Percentiles rank a stretch among this genome's conserved stretches.
phyloP scores from a whole-genome alignment of 2,888 invertebrate species.

The Aspidiotus rigidus region DNA sequence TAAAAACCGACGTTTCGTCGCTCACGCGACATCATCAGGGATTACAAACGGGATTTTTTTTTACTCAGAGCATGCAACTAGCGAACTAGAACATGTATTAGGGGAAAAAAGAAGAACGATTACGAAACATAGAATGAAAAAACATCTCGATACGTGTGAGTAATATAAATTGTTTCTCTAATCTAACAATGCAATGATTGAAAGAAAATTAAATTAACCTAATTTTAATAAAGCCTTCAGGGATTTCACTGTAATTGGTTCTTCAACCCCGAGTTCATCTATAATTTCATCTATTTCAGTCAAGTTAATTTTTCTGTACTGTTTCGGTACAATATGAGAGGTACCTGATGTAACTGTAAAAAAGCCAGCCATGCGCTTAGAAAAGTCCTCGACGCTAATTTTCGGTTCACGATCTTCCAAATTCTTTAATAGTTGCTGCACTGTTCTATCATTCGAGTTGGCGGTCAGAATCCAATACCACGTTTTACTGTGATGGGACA shows the following conservation, averaged over 20 bases:
- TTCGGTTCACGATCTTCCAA: neutral
- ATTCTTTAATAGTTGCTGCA: neutral
- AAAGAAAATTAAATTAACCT: neutral
- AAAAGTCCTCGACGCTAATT: neutral
- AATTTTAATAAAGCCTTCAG: slow-evolving; percentile 1
- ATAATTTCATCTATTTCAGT: slow-evolving; percentile 1
- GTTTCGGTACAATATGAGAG: slow-evolving; percentile 2
- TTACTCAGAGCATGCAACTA: too few species aligned
- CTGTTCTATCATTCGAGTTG: neutral
- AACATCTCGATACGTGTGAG: slow-evolving; percentile 2
- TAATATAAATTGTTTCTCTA: slow-evolving; percentile 1
- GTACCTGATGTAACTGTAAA: neutral
- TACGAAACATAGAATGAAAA: slow-evolving; percentile 1
- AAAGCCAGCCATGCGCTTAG: neutral
- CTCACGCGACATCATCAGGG: too few species aligned
- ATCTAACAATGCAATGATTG: neutral
- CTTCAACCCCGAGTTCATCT: slow-evolving; percentile 2
- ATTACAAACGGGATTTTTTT: too few species aligned
- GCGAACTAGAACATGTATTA: too few species aligned
- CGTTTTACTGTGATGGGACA: neutral
- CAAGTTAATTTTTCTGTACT: neutral
- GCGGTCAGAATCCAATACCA: neutral
- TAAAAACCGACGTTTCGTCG: too few species aligned
- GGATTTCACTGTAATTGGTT: neutral
- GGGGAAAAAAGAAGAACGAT: neutral